These are phyloP conservation scores for Delichon dasypus DNA, from an alignment of 2,797 vertebrate species.

Conservation along the genomic window DNA sequence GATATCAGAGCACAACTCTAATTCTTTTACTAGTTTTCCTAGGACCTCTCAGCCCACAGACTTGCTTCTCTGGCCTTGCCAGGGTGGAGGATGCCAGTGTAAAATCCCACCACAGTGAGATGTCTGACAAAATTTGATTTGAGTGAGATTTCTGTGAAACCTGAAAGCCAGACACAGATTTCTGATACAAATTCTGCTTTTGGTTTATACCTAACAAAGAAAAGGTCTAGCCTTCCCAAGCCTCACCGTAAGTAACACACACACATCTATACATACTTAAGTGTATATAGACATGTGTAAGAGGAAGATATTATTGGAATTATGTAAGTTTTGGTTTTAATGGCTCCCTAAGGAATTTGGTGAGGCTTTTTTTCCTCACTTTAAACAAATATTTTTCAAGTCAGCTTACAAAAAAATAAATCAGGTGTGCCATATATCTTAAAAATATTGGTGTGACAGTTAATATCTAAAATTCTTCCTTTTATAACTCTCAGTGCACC, in stretches of 20 bases:
- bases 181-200: background rate
- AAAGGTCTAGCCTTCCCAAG: background rate
- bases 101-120: background rate
- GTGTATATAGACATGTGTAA: background rate
- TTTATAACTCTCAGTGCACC: background rate
- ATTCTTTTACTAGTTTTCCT: accelerated
- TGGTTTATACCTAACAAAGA: background rate
- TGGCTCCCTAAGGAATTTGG: background rate
- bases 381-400: background rate
- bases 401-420: slow-evolving; percentile 21
- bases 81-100: background rate
- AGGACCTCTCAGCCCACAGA: no score
- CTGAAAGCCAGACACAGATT: background rate
- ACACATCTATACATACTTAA: background rate
- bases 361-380: background rate
- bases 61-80: accelerated
- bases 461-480: background rate
- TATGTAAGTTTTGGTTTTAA: slow-evolving; percentile 13
- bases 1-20: background rate
- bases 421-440: background rate
- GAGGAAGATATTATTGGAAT: background rate
- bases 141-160: background rate
- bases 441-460: slow-evolving; percentile 5
- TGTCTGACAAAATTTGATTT: background rate
- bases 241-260: background rate